Base-by-base conservation (phyloP, 37 sponge, comb jelly and placozoan genomes). In the Beroe forskalii region DNA sequence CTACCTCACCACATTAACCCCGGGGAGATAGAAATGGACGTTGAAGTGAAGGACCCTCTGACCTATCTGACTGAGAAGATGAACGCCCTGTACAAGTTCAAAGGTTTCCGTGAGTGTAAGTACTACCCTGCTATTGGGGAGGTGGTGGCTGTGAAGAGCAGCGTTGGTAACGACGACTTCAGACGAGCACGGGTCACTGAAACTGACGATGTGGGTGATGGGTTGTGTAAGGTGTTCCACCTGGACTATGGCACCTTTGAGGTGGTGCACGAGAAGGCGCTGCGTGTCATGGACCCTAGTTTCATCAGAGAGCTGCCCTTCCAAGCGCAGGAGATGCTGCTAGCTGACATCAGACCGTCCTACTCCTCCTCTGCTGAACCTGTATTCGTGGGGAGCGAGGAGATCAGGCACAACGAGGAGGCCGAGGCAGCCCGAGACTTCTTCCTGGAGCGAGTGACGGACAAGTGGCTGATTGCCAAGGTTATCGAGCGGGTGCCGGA, bases 91-190 rank as follows among this genome's bases (percentile, higher is more conserved):
- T 80, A 80, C 86, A 32, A 38, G 86, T 80, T 33, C 48, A 41
- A 25, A 27, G 86, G 86, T 0, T 30, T 20, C 55, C 44, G 86
- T 4, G 86, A 80, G 55, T 22, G 38, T 4, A 80, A 80, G 31
- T 44, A 80, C 55, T 80, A 80, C 55, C 48, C 86, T n/a, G 86
- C 86, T 43, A 80, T 80, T 38, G 86, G 86, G 44, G 86, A 80
- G 55, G n/a, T 80, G 8, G 86, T 80, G 30, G 86, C 86, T 1
- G 86, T 44, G 44, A 44, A 80, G 44, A 44, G 55, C 42, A 41
- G 12, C 0, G 30, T 1, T 1, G 86, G 86, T 17, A 80, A 44
- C 55, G 86, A 27, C 27, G 35, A 44, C 35, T 80, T 33, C 86
- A 39, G 86, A 48, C n/a, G 86, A 23, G 40, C 86, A 17, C 86